Evolutionary conservation across 2,113 vertebrate species (phyloP), one percentile per base, ranked within the genome.

Genomic region (Saccopteryx leptura): DNA sequence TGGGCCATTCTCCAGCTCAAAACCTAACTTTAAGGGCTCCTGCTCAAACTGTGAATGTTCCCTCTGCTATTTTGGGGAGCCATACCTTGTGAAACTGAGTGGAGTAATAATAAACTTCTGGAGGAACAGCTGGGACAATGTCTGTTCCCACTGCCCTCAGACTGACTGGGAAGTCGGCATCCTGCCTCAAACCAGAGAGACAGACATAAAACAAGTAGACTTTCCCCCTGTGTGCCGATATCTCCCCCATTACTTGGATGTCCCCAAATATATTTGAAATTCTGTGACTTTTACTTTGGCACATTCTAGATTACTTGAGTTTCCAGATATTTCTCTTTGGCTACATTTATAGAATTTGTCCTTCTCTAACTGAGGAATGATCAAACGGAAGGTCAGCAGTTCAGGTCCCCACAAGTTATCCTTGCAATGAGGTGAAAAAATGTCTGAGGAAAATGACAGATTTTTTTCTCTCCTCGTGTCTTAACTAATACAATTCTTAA

Each of bases 271-370:
- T 68, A 9, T 74, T 21, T 89, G 87, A 93, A 92, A 60, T 80
- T 91, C 50, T 61, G 9, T 58, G 68, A 78, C 52, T 92, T 48
- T 88, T 71, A 80, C 54, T 91, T 39, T 61, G 76, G 48, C 19
- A 84, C 5, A 28, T 46, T n/a, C 17, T 2, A 3, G 48, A 39
- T 19, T 60, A 2, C 33, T 81, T 89, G 11, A 91, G 23, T 93
- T 91, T 88, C 56, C 39, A 94, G 50, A 88, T 63, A 90, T 28
- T 82, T 90, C 50, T 81, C 52, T 89, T 74, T 88, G 21, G 66
- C 75, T 84, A 52, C 58, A 69, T 54, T 60, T 78, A 69, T 26
- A 78, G 63, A 46, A 88, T 74, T 74, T 90, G 9, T 82, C 78
- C n/a, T 96, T 78, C 4, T 61, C 52, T 83, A 31, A 52, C 87